These are phyloP conservation scores for Aphodius sticticus DNA, from an alignment of 2,888 invertebrate species.

Conservation along the genomic window DNA sequence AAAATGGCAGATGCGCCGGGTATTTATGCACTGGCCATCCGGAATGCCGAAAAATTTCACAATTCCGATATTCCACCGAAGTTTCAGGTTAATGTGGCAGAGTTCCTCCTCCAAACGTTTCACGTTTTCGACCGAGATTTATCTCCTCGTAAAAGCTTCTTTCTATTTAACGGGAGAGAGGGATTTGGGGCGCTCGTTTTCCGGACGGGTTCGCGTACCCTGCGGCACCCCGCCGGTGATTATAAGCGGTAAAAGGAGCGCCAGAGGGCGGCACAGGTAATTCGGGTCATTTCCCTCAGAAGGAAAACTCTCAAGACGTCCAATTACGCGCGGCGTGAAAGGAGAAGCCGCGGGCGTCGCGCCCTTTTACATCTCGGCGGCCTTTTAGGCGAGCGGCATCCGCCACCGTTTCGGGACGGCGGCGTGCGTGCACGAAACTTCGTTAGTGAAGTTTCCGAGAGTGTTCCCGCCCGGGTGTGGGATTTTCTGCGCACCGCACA, in stretches of 20 bases:
- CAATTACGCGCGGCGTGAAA: conserved; percentile 35
- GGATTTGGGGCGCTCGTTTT: background rate
- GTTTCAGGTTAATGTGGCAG: background rate
- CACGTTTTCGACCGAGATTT: background rate
- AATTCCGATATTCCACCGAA: background rate
- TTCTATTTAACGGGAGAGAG: background rate
- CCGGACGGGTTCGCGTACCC: background rate
- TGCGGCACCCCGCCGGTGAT: conserved; percentile 34
- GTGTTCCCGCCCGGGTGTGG: background rate
- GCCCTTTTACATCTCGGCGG: background rate
- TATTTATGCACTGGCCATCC: too few relatives aligned
- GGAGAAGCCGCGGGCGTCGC: conserved; percentile 4
- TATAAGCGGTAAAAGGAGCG: conserved; percentile 38
- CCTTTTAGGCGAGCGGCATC: conserved; percentile 9
- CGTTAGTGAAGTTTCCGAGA: background rate
- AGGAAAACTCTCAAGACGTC: conserved; percentile 41
- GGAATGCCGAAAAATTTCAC: background rate
- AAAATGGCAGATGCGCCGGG: too few relatives aligned
- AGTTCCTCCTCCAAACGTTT: background rate
- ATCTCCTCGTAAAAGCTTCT: conserved; percentile 4
- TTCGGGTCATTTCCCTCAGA: conserved; percentile 40
- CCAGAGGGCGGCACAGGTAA: conserved; percentile 36
- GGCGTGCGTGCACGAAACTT: background rate
- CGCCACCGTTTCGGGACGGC: background rate
- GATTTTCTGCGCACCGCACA: background rate